A percentile compares a stretch with the other conserved stretches of the same genome.
Conservation (phyloP, 2,888 invertebrate species). For the Ochropacha duplaris region DNA sequence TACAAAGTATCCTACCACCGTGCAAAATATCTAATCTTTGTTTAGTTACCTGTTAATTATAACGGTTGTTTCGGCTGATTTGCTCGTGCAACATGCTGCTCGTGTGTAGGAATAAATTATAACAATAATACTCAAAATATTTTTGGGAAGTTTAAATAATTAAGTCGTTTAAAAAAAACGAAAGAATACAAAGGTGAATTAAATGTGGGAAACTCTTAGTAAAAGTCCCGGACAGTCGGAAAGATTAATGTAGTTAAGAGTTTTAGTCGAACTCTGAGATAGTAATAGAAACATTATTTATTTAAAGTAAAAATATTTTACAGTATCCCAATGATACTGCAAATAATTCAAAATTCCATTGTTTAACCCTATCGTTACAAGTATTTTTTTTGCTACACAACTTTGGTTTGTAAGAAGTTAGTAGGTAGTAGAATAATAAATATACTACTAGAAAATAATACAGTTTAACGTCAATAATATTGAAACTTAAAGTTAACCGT, state of each 20-base stretch:
- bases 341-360: neutral
- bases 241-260: conserved; percentile 70
- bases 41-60: too few relatives aligned
- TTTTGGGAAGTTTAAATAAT: too few relatives aligned
- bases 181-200: conserved; percentile 7
- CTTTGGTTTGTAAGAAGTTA: neutral
- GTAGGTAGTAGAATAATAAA: too few relatives aligned
- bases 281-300: conserved; percentile 42
- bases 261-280: conserved; percentile 57
- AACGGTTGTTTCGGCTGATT: too few relatives aligned
- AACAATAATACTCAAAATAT: too few relatives aligned
- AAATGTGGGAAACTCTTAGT: conserved; percentile 36
- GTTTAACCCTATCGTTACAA: neutral
- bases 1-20: too few relatives aligned
- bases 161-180: too few relatives aligned
- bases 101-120: too few relatives aligned
- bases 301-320: conserved; percentile 11
- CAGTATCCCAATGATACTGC: neutral
- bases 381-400: neutral
- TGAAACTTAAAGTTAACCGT: neutral
- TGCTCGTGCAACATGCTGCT: too few relatives aligned
- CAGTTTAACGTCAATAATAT: too few relatives aligned
- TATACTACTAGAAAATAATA: too few relatives aligned
- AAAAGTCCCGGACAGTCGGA: conserved; percentile 44
- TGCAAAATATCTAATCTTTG: too few relatives aligned